These are phyloP conservation scores for Corydoras maculifer DNA, from an alignment of 2,113 vertebrate species.

Conservation along the genomic window DNA sequence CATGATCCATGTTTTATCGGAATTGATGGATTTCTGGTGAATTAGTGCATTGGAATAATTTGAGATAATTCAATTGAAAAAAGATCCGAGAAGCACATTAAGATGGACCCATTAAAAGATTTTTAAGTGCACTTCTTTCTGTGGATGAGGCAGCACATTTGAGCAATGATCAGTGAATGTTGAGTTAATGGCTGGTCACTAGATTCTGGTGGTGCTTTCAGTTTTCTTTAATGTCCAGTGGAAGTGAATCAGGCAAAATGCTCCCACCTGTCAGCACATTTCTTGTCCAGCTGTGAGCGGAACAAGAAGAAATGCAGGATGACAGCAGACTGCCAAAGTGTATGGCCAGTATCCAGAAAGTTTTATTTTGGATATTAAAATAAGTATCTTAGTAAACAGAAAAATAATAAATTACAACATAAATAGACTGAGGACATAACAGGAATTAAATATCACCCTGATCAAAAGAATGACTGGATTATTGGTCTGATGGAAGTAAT, in stretches of 20 bases:
- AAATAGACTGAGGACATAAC: too few species aligned
- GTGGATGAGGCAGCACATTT: too few species aligned
- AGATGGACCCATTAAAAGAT: too few species aligned
- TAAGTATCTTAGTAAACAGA: too few species aligned
- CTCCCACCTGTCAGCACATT: conserved; percentile 34
- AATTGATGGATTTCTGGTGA: background rate
- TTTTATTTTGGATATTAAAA: background rate
- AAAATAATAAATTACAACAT: too few species aligned
- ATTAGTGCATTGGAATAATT: background rate
- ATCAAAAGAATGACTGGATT: background rate
- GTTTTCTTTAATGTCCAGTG: conserved; percentile 58
- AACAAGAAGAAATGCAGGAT: conserved; percentile 26
- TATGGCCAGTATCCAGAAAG: background rate
- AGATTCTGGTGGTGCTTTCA: conserved; percentile 53
- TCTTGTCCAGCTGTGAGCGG: conserved; percentile 40
- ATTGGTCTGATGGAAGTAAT: too few species aligned
- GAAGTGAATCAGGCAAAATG: conserved; percentile 49
- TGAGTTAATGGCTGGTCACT: conserved; percentile 53
- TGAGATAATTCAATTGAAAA: background rate
- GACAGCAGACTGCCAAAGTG: background rate
- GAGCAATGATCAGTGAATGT: too few species aligned
- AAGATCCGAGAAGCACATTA: background rate
- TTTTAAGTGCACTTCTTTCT: too few species aligned
- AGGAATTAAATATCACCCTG: background rate
- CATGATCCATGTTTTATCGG: too few species aligned